These are phyloP conservation scores for Odocoileus hemionus DNA, from an alignment of 2,113 vertebrate genomes.

Conservation along the genomic window DNA sequence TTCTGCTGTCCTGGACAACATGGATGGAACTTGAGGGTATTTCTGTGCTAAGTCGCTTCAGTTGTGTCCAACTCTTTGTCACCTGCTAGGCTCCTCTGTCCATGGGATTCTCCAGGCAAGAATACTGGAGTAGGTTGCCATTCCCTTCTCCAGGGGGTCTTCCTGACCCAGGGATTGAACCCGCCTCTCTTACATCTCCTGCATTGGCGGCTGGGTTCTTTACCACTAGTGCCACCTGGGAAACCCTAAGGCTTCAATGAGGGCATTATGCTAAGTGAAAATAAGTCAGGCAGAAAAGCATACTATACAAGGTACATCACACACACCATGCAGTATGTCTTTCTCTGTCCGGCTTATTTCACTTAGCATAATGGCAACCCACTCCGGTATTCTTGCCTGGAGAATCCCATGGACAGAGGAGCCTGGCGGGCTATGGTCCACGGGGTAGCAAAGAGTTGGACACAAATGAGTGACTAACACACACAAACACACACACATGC, in stretches of 20 bases:
- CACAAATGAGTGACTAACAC: background rate
- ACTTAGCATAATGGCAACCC: background rate
- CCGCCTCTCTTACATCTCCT: background rate
- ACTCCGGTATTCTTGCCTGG: background rate
- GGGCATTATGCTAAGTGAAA: background rate
- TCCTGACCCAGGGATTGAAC: background rate
- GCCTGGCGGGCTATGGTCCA: background rate
- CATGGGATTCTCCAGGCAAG: background rate
- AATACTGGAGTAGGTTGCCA: background rate
- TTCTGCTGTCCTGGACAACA: background rate
- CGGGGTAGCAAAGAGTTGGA: background rate
- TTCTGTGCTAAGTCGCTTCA: background rate
- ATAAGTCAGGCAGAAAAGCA: background rate
- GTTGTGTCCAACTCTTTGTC: fast-evolving
- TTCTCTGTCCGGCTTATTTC: background rate
- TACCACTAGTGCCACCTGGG: background rate
- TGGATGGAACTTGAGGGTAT: background rate
- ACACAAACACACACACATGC: background rate
- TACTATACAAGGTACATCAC: background rate
- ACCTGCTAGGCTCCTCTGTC: background rate
- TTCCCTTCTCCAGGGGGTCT: background rate
- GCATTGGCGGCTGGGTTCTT: background rate
- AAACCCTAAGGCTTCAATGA: background rate
- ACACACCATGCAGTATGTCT: background rate
- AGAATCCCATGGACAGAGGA: background rate